Conservation (phyloP, 2,113 vertebrate genomes). For the Gobiocypris rarus region DNA sequence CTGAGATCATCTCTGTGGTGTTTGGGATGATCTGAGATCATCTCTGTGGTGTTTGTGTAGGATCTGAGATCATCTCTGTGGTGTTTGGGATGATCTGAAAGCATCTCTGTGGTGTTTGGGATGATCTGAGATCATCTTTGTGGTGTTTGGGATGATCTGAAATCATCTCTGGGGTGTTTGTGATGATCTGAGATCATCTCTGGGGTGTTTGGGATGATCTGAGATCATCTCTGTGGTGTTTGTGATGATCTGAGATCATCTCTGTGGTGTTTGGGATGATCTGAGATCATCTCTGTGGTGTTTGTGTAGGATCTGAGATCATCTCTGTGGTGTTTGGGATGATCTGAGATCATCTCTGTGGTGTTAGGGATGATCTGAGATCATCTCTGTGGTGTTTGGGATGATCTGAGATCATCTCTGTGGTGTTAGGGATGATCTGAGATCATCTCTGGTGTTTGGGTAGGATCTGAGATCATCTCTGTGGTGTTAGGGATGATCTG, state of each 20-base stretch:
- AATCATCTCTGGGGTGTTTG: not conserved
- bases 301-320: too few relatives aligned
- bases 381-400: not conserved
- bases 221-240: not conserved
- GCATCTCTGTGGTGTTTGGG: not conserved
- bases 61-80: not conserved
- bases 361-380: too few relatives aligned
- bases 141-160: not conserved
- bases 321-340: not conserved
- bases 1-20: not conserved
- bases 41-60: not conserved
- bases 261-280: not conserved
- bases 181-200: too few relatives aligned
- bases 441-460: not conserved
- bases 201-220: not conserved
- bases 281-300: not conserved
- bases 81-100: too few relatives aligned
- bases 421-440: not conserved
- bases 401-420: not conserved
- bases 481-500: not conserved
- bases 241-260: too few relatives aligned
- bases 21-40: too few relatives aligned
- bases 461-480: not conserved
- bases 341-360: not conserved
- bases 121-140: not conserved